Evolutionary conservation across 2,113 vertebrate species (phyloP).

Genomic region (Leucopsar rothschildi): DNA sequence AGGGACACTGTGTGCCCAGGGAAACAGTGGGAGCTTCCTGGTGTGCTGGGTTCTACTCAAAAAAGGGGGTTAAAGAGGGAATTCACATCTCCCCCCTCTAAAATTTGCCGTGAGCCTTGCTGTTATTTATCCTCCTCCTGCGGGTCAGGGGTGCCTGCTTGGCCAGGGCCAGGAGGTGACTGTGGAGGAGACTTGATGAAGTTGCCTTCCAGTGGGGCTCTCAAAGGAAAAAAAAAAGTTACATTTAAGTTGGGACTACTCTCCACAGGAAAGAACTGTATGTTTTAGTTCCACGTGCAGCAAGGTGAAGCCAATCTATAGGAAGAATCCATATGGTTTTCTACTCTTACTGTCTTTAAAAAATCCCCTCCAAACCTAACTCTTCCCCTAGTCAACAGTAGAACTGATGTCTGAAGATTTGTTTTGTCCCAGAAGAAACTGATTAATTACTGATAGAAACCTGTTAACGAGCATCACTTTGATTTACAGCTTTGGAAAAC

Average conservation of each 20-base stretch:
- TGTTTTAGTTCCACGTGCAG: not conserved
- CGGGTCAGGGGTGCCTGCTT: not conserved
- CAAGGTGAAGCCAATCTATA: not conserved
- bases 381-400: not conserved
- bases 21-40: not conserved
- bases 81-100: rapidly evolving
- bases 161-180: not conserved
- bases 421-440: constrained; percentile 35
- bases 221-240: not conserved
- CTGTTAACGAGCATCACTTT: constrained; percentile 50
- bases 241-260: not conserved
- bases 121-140: not conserved
- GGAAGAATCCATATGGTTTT: not conserved
- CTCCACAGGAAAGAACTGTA: not conserved
- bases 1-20: not conserved
- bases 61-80: not conserved
- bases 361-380: not conserved
- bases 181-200: not conserved
- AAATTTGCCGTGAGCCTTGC: not conserved
- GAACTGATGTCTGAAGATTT: constrained; percentile 55
- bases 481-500: constrained; percentile 48
- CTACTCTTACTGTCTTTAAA: not conserved
- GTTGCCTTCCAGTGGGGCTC: not conserved
- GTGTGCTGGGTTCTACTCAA: not conserved
- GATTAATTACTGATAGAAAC: constrained; percentile 80